Conservation (phyloP, 2,113 vertebrate species). For the Cephalopholis sonnerati region DNA sequence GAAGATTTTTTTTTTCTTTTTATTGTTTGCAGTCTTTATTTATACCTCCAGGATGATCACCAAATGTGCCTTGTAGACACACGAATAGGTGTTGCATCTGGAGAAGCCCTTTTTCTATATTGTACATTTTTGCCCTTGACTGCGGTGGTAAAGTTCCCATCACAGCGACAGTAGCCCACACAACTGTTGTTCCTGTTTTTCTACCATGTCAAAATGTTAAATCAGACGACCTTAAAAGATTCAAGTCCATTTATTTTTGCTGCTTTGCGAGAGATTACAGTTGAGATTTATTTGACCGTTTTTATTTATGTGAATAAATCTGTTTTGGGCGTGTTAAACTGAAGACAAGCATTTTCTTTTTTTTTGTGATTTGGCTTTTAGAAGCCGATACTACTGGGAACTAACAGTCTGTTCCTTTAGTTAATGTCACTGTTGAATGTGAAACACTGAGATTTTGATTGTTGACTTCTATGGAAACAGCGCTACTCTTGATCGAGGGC, state of each 20-base stretch:
- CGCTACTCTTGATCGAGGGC: conserved; percentile 58
- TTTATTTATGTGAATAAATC: conserved; percentile 68
- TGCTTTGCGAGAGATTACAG: conserved; percentile 71
- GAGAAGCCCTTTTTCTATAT: conserved; percentile 69
- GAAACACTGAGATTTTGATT: conserved; percentile 73
- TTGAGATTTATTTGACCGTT: conserved; percentile 53
- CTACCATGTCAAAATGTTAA: conserved; percentile 40
- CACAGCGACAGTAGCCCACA: conserved; percentile 33
- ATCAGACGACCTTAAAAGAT: conserved; percentile 38
- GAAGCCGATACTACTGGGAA: conserved; percentile 63
- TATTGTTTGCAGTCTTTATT: conserved; percentile 77
- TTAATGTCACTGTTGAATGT: conserved; percentile 76
- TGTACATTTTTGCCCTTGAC: conserved; percentile 55
- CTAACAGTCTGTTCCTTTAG: conserved; percentile 55
- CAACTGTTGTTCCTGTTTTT: conserved; percentile 33
- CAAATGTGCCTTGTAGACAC: conserved; percentile 84
- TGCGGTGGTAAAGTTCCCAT: conserved; percentile 49
- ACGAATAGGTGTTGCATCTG: conserved; percentile 76
- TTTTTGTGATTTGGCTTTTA: conserved; percentile 56
- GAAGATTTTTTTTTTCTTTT: conserved; percentile 52
- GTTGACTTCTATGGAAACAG: conserved; percentile 68
- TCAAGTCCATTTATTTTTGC: conserved; percentile 48
- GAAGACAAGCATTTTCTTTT: conserved; percentile 64
- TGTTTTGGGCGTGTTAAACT: conserved; percentile 57
- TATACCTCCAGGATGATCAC: conserved; percentile 81